Evolutionary conservation across 1,140 invertebrate species (phyloP).

Genomic region (Drosophila simulans): DNA sequence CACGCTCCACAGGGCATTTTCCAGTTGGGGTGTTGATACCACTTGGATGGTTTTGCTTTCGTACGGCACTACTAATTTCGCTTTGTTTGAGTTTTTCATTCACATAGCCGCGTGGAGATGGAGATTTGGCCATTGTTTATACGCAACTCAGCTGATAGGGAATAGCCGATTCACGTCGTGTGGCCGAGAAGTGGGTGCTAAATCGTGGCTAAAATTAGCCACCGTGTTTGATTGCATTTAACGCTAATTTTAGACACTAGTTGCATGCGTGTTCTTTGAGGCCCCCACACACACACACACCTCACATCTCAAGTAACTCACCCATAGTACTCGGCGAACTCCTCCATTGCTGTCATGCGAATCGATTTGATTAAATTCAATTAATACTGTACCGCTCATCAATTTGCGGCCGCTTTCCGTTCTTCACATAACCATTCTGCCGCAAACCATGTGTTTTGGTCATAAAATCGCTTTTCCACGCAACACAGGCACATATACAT

Average conservation of each 20-base stretch:
- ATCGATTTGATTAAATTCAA: constrained; percentile 51
- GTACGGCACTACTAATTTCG: constrained; percentile 40
- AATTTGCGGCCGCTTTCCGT: constrained; percentile 29
- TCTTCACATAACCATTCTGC: constrained; percentile 49
- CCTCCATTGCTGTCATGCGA: constrained; percentile 47
- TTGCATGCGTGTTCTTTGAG: constrained; percentile 40
- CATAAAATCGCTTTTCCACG: constrained; percentile 46
- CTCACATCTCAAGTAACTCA: constrained; percentile 13
- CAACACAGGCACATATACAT: constrained; percentile 13
- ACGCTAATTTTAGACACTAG: constrained; percentile 66
- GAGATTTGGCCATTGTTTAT: constrained; percentile 46
- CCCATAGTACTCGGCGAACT: constrained; percentile 56
- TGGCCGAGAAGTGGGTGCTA: constrained; percentile 56
- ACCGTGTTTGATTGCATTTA: constrained; percentile 52
- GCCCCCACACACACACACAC: neutral
- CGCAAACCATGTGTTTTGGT: constrained; percentile 35
- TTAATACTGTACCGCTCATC: constrained; percentile 34
- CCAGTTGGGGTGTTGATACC: neutral
- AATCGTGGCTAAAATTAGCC: constrained; percentile 56
- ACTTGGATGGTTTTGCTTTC: constrained; percentile 23
- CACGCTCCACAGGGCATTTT: constrained; percentile 11
- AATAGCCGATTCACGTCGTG: constrained; percentile 17
- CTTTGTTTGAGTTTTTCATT: constrained; percentile 56
- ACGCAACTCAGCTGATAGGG: constrained; percentile 24
- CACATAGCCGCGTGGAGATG: constrained; percentile 37